A percentile compares a stretch with the other conserved stretches of the same genome.
phyloP scores from a whole-genome alignment of 2,888 invertebrate genomes.

The Troides oblongomaculatus region DNA sequence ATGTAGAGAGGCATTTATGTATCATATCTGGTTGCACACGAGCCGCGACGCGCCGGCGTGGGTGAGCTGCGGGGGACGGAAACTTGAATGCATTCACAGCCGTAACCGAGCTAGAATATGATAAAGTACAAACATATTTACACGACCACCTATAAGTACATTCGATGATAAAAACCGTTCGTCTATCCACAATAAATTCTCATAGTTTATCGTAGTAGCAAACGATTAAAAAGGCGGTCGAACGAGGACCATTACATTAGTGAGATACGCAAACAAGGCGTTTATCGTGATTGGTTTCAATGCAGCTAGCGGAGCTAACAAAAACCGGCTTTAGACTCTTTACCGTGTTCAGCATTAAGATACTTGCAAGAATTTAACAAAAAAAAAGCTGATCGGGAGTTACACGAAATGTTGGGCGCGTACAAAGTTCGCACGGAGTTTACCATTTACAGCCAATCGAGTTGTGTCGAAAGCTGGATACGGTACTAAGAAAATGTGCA shows the following conservation, averaged over 20 bases:
- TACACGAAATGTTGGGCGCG: slow-evolving; percentile 67
- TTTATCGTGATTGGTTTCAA: slow-evolving; percentile 69
- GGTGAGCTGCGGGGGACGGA: slow-evolving; percentile 32
- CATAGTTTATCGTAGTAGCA: slow-evolving; percentile 5
- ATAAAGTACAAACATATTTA: slow-evolving; percentile 13
- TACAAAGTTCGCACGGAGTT: slow-evolving; percentile 61
- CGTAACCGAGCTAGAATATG: slow-evolving; percentile 13
- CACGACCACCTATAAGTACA: not conserved
- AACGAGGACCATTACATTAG: slow-evolving; percentile 38
- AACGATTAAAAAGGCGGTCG: slow-evolving; percentile 18
- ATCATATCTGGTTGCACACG: slow-evolving; percentile 34
- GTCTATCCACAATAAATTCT: slow-evolving; percentile 11
- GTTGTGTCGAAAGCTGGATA: slow-evolving; percentile 61
- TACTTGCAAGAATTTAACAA: slow-evolving; percentile 66
- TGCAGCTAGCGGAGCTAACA: slow-evolving; percentile 53
- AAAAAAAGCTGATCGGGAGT: slow-evolving; percentile 59
- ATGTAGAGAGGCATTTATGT: slow-evolving; percentile 39
- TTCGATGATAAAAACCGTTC: slow-evolving; percentile 1
- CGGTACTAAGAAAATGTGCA: slow-evolving; percentile 49
- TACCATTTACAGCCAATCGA: slow-evolving; percentile 58
- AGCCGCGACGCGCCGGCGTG: slow-evolving; percentile 36
- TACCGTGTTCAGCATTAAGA: slow-evolving; percentile 62
- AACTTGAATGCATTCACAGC: slow-evolving; percentile 25
- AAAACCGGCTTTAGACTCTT: slow-evolving; percentile 60
- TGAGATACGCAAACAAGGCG: slow-evolving; percentile 61